A percentile compares a stretch with the other conserved stretches of the same genome.
phyloP scores from a whole-genome alignment of 2,113 vertebrate species.

The Poeciliopsis occidentalis region DNA sequence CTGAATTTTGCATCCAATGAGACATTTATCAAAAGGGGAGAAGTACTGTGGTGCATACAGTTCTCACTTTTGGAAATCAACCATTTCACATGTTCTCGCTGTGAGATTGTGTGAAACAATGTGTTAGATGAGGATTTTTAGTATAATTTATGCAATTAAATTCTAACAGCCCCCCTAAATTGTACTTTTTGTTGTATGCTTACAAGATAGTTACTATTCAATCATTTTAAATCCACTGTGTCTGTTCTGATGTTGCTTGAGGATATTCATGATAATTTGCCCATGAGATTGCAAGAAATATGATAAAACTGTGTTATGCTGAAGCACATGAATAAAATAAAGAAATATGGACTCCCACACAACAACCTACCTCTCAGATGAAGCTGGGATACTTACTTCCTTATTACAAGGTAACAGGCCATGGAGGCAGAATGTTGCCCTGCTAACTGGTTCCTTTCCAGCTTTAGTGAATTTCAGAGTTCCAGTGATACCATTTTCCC shows the following conservation, averaged over 20 bases:
- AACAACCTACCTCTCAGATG: conserved; percentile 45
- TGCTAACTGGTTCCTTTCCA: conserved; percentile 33
- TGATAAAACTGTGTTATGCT: neutral
- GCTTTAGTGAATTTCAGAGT: conserved; percentile 47
- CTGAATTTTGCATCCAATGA: too few species aligned
- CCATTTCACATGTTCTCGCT: too few species aligned
- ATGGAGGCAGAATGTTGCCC: conserved; percentile 28
- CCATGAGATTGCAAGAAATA: conserved; percentile 7
- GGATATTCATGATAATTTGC: neutral
- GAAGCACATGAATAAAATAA: conserved; percentile 12
- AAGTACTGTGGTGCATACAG: too few species aligned
- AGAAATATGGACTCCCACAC: conserved; percentile 28
- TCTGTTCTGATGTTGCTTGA: conserved; percentile 3
- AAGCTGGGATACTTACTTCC: conserved; percentile 36
- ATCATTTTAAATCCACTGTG: too few species aligned
- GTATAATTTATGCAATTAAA: too few species aligned
- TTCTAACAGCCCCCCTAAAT: too few species aligned
- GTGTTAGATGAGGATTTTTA: too few species aligned
- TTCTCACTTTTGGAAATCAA: too few species aligned
- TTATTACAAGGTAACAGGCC: conserved; percentile 59
- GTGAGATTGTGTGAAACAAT: too few species aligned
- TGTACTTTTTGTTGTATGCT: too few species aligned
- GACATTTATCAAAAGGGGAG: too few species aligned
- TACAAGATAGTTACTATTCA: too few species aligned
- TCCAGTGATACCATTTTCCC: conserved; percentile 37